Base-by-base conservation (phyloP, 2,888 invertebrate species). In the Trissolcus japonicus region DNA sequence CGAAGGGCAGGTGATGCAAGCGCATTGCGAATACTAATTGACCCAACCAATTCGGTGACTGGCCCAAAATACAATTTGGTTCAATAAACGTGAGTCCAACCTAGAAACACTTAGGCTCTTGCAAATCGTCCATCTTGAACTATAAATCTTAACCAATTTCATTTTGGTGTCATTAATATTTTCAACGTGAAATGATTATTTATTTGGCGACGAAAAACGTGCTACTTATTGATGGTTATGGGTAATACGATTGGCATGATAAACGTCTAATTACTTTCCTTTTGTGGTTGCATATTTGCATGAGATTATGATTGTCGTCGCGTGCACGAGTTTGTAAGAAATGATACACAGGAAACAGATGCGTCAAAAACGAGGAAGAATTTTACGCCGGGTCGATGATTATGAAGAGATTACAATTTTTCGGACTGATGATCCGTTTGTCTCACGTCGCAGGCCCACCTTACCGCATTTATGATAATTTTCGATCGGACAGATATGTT, bases 1-100 rank as follows among this genome's bases (percentile, higher is more conserved):
- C 78, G 76, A 69, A 80, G 77, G 82, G 85, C 86, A 86, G 86
- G 86, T 86, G 86, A 83, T 83, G 78, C 82, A 76, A 76, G 78
- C 77, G 55, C 74, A 67, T 63, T 59, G 17, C 54, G 74, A 68
- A 79, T 76, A 69, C 67, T 79, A 76, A 79, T 73, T 66, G 53
- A 60, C 35, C 25, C 55, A 53, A 50, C 43, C 16, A 46, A 46
- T 46, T 46, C 9, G 0, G n/a, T n/a, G 14, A 35, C 9, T 35
- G 7, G 35, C 35, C 35, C 35, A 35, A 7, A 35, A 35, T 2
- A 35, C 7, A 35, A 35, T 35, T 35, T 6, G 9, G 9, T 11
- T 11, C 35, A 35, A 9, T 35, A 35, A 11, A 35, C 9, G 29
- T 11, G 0, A 25, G 9, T 35, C 35, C 9, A 35, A 35, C 9